A percentile compares a stretch with the other conserved stretches of the same genome.
phyloP scores from a whole-genome alignment of 2,888 invertebrate genomes.

The Cylindroiulus punctatus region DNA sequence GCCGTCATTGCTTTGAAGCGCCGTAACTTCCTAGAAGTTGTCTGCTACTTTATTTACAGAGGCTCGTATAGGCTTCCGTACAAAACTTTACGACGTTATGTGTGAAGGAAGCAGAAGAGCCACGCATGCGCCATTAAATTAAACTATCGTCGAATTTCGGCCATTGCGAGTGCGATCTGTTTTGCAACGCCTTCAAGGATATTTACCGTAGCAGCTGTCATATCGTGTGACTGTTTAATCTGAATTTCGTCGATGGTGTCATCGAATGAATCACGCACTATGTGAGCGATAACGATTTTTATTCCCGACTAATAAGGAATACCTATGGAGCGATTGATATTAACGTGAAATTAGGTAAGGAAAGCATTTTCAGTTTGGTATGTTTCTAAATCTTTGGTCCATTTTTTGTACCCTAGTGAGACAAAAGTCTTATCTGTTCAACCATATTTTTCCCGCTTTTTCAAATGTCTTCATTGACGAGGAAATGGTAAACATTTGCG shows the following conservation, averaged over 20 bases:
- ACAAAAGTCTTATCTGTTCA: background rate
- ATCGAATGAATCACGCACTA: slow-evolving; percentile 28
- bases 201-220: slow-evolving; percentile 34
- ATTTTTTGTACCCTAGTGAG: background rate
- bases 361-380: background rate
- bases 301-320: background rate
- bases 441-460: background rate
- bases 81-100: background rate
- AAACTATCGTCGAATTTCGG: background rate
- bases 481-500: background rate
- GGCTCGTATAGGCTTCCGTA: too few relatives aligned
- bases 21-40: background rate
- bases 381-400: background rate
- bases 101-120: too few relatives aligned
- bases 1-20: background rate
- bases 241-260: slow-evolving; percentile 23
- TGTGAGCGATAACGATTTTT: slow-evolving; percentile 13
- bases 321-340: slow-evolving; percentile 23
- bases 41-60: background rate
- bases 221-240: slow-evolving; percentile 13
- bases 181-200: slow-evolving; percentile 27
- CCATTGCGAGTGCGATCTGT: background rate
- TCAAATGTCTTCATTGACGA: background rate
- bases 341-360: slow-evolving; percentile 26
- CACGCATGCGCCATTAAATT: slow-evolving; percentile 42